Evolutionary conservation across 2,797 vertebrate genomes (phyloP), one percentile per base, ranked within the genome.

Genomic region (Eulemur mongoz): DNA sequence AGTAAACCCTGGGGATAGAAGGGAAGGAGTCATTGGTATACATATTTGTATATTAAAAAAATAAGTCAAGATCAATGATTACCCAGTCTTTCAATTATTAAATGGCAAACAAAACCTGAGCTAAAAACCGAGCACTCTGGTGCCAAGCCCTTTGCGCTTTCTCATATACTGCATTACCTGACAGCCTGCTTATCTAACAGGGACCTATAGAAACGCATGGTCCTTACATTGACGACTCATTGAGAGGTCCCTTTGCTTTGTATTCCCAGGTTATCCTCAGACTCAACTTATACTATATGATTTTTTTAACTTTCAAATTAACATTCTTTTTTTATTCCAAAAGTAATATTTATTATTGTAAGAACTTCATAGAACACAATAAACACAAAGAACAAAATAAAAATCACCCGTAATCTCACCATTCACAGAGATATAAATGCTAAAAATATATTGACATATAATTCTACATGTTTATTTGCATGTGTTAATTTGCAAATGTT

Each of bases 91-190:
- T 79, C 14, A 20, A 35, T 15, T 22, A 57, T 57, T 32, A 61
- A 79, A 88, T 48, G 11, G 27, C 59, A 95, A 96, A 75, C 65
- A 95, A 96, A 79, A 65, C 6, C 27, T 38, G 15, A 88, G 20
- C 15, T 63, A 69, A 83, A 89, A 79, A 3, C 5, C 35, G 86
- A 45, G 50, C 38, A 20, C 23, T 43, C 10, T 45, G 18, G 69
- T 15, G 25, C 30, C 25, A 7, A 91, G 11, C 27, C 3, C 1
- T 78, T 57, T 78, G 27, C 38, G 22, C 13, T 81, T 69, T 54
- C 3, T 82, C 13, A 48, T 75, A 7, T 5, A 11, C 8, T 70
- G 9, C 5, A 17, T 48, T 61, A 22, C 17, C 63, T 52, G 4
- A 38, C 8, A 38, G 9, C 22, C 30, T 91, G 7, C 30, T 32